A percentile compares a stretch with the other conserved stretches of the same genome.
phyloP scores from a whole-genome alignment of 2,113 vertebrate genomes.

The Aix galericulata region DNA sequence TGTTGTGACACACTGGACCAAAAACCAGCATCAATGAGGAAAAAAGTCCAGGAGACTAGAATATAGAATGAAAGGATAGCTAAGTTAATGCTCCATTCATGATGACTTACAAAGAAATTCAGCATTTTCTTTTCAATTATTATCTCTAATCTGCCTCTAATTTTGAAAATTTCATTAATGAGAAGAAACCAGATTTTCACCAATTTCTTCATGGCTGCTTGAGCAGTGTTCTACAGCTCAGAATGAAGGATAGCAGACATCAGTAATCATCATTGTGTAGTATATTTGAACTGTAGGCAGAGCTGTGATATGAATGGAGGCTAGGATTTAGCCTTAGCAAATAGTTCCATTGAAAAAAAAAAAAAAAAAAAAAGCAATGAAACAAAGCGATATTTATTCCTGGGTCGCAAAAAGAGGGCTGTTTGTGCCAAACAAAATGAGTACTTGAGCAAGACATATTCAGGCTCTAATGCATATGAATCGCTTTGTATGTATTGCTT shows the following conservation, averaged over 20 bases:
- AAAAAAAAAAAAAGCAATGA: constrained; percentile 5
- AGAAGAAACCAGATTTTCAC: neutral
- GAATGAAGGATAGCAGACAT: neutral
- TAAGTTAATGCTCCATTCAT: neutral
- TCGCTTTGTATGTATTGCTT: constrained; percentile 10
- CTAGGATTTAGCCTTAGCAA: constrained; percentile 4
- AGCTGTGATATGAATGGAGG: neutral
- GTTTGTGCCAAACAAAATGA: constrained; percentile 62
- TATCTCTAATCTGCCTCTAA: neutral
- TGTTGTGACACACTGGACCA: neutral
- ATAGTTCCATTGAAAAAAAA: constrained; percentile 24
- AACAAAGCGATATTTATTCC: constrained; percentile 55
- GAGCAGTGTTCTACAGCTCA: neutral
- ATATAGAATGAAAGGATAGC: neutral
- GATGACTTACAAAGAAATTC: neutral
- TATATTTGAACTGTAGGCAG: neutral
- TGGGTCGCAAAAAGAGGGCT: constrained; percentile 34
- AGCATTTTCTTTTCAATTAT: neutral
- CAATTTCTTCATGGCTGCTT: neutral
- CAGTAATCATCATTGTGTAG: neutral
- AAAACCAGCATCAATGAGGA: neutral
- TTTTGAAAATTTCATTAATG: neutral
- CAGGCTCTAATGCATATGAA: constrained; percentile 48
- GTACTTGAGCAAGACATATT: constrained; percentile 45
- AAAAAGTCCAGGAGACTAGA: neutral